These are phyloP conservation scores for Serinus canaria DNA, from an alignment of 2,113 vertebrate species.

Conservation along the genomic window DNA sequence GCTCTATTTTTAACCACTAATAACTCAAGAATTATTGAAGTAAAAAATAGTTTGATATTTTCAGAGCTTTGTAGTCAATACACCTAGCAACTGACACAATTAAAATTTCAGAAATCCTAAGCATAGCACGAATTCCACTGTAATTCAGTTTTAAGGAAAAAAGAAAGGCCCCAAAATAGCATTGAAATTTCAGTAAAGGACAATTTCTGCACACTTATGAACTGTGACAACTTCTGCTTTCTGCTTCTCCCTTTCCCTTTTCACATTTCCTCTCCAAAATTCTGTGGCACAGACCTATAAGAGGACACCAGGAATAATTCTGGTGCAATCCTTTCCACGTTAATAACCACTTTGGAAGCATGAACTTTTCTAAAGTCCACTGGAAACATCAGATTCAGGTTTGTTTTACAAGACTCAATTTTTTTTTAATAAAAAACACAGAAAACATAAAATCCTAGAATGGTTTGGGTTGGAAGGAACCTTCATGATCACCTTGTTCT, in stretches of 20 bases:
- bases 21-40: neutral
- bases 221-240: neutral
- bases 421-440: neutral
- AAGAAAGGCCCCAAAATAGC: neutral
- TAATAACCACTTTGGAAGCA: neutral
- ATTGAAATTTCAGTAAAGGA: neutral
- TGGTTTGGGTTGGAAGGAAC: neutral
- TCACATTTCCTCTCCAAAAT: neutral
- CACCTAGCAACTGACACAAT: neutral
- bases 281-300: neutral
- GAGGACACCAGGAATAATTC: neutral
- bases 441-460: neutral
- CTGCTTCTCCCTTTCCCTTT: neutral
- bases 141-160: neutral
- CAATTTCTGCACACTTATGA: neutral
- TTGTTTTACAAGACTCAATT: neutral
- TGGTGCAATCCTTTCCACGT: neutral
- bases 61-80: neutral
- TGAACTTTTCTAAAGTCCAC: neutral
- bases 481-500: neutral
- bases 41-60: neutral
- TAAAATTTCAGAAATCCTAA: neutral
- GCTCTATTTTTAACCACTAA: neutral
- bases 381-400: neutral
- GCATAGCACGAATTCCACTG: neutral